Percentiles rank a stretch among this genome's conserved stretches.
phyloP scores from a whole-genome alignment of 2,113 vertebrate species.

The Ciconia stormi region DNA sequence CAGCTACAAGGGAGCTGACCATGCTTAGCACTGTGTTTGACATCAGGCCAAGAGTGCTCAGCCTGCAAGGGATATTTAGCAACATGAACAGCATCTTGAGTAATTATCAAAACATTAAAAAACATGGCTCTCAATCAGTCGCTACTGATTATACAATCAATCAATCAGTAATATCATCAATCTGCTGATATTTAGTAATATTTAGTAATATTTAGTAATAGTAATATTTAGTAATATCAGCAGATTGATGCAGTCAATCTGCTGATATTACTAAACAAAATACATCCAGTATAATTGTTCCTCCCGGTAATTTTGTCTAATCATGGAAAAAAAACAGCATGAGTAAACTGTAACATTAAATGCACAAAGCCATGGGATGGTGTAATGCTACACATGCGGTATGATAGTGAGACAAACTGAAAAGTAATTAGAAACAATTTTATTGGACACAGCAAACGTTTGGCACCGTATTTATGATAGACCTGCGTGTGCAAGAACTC shows the following conservation, averaged over 20 bases:
- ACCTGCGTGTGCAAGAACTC: neutral
- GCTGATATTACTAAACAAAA: neutral
- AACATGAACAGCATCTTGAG: neutral
- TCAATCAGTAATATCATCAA: neutral
- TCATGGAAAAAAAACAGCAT: neutral
- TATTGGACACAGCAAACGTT: neutral
- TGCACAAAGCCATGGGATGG: neutral
- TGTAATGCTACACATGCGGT: neutral
- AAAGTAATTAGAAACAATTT: constrained; percentile 1
- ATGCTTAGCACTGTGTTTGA: neutral
- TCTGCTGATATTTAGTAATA: neutral
- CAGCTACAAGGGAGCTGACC: neutral
- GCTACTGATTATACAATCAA: neutral
- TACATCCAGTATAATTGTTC: neutral
- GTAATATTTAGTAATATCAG: too few species aligned
- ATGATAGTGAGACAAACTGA: neutral
- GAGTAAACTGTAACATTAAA: neutral
- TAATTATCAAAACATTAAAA: neutral
- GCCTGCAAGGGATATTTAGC: neutral
- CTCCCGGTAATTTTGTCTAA: neutral
- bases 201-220: too few species aligned
- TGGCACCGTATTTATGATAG: neutral
- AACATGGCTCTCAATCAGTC: neutral
- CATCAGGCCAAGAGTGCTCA: neutral
- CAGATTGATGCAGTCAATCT: neutral